phyloP scores from a whole-genome alignment of 2,113 vertebrate species.

The Kryptolebias marmoratus region DNA sequence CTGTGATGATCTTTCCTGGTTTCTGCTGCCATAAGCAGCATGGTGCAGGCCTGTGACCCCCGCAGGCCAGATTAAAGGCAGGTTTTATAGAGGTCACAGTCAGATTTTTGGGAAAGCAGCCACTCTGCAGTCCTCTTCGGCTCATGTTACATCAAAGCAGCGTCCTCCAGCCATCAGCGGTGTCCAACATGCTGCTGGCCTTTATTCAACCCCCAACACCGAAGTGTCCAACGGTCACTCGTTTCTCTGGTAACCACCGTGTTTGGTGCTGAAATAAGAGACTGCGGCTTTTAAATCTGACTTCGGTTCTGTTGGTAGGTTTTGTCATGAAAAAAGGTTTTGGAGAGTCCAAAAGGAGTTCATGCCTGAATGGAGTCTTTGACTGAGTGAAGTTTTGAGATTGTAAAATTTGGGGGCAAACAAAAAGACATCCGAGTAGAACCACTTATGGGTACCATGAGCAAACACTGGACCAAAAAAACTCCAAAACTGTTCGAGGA shows the following conservation, averaged over 20 bases:
- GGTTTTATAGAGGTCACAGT: constrained; percentile 50
- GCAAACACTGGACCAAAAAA: background rate
- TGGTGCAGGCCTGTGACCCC: constrained; percentile 25
- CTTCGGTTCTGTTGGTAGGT: constrained; percentile 10
- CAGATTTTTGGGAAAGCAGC: constrained; percentile 49
- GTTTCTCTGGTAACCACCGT: constrained; percentile 65
- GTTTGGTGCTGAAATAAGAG: constrained; percentile 29
- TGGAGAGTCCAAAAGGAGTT: constrained; percentile 28
- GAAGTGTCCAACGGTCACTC: constrained; percentile 29
- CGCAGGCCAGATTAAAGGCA: constrained; percentile 43
- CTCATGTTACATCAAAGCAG: constrained; percentile 56
- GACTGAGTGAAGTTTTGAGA: background rate
- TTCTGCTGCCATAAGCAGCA: constrained; percentile 31
- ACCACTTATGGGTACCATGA: background rate
- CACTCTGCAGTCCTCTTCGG: constrained; percentile 43
- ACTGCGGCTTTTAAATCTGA: constrained; percentile 46
- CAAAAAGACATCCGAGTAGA: constrained; percentile 9
- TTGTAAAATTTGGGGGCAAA: background rate
- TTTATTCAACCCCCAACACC: constrained; percentile 45
- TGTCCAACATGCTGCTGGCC: constrained; percentile 43
- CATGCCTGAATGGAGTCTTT: constrained; percentile 17
- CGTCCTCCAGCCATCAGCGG: constrained; percentile 33
- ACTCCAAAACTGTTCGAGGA: background rate
- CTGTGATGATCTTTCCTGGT: constrained; percentile 13
- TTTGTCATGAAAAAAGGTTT: constrained; percentile 22